Conservation (phyloP, 2,888 invertebrate species). For the Pammene fasciana region DNA sequence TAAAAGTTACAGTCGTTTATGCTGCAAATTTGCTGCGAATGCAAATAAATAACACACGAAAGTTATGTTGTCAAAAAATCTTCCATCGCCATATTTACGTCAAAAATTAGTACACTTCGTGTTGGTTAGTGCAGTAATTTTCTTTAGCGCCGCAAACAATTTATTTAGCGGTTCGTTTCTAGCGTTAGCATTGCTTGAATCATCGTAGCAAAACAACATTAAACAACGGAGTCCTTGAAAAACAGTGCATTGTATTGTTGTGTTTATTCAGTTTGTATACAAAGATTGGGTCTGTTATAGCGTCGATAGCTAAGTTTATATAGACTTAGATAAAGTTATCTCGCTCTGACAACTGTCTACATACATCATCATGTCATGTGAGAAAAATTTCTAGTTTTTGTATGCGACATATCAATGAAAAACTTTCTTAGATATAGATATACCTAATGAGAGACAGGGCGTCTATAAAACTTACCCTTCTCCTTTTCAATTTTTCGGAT, state of each 20-base stretch:
- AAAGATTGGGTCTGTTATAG: neutral
- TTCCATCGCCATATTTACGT: constrained; percentile 8
- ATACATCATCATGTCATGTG: neutral
- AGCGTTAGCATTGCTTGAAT: constrained; percentile 24
- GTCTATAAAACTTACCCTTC: too few relatives aligned
- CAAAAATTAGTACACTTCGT: constrained; percentile 36
- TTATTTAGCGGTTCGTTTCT: constrained; percentile 31
- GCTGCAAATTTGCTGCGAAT: too few relatives aligned
- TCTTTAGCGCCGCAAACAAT: constrained; percentile 21
- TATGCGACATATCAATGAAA: too few relatives aligned
- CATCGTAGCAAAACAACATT: constrained; percentile 23
- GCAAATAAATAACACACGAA: neutral
- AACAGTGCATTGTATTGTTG: constrained; percentile 8
- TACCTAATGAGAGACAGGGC: too few relatives aligned
- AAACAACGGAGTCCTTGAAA: constrained; percentile 30
- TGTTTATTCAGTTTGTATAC: constrained; percentile 6
- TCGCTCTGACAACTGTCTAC: neutral
- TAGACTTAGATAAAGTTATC: too few relatives aligned
- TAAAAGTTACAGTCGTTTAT: too few relatives aligned
- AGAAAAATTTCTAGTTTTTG: neutral
- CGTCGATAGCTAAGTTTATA: neutral
- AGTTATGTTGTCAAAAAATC: neutral
- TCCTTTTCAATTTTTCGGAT: too few relatives aligned
- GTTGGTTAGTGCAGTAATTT: constrained; percentile 31
- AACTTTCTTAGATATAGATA: too few relatives aligned